Evolutionary conservation across 2,888 invertebrate species (phyloP).

Genomic region (Blera fallax): DNA sequence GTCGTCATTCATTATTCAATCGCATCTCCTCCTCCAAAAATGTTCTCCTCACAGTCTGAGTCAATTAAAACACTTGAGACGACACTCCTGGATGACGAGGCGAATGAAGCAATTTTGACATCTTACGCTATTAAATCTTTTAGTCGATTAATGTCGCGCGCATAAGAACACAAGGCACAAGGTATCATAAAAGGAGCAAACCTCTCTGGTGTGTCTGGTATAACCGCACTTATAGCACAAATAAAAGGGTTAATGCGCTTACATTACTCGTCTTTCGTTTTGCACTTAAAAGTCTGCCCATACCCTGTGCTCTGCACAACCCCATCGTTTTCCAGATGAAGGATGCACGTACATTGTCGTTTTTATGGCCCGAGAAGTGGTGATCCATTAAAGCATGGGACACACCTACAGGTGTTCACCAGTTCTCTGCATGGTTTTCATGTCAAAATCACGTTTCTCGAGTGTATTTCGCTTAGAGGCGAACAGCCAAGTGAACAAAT

Average conservation of each 20-base stretch:
- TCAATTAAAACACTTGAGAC: constrained; percentile 49
- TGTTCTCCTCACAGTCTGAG: neutral
- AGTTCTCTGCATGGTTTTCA: constrained; percentile 18
- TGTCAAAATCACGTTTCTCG: constrained; percentile 66
- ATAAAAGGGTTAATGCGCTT: constrained; percentile 61
- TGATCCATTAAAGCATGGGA: constrained; percentile 66
- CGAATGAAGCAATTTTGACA: constrained; percentile 28
- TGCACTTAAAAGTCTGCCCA: constrained; percentile 43
- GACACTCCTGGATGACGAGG: neutral
- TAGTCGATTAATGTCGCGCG: constrained; percentile 21
- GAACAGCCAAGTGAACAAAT: constrained; percentile 63
- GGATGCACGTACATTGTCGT: constrained; percentile 65
- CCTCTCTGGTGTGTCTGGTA: constrained; percentile 8
- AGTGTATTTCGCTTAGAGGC: constrained; percentile 44
- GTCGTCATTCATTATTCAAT: neutral
- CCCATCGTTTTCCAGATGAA: constrained; percentile 42
- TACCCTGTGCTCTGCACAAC: neutral
- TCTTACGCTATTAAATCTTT: constrained; percentile 21
- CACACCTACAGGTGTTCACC: constrained; percentile 39
- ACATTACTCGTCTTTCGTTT: constrained; percentile 61
- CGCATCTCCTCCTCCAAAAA: neutral
- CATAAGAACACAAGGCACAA: neutral
- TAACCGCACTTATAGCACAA: constrained; percentile 52
- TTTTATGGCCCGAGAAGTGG: constrained; percentile 65
- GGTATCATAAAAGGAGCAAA: constrained; percentile 1